Evolutionary conservation across 1,140 invertebrate genomes (phyloP), one percentile per base, ranked within the genome.

Genomic region (Lysiphlebus fabarum): DNA sequence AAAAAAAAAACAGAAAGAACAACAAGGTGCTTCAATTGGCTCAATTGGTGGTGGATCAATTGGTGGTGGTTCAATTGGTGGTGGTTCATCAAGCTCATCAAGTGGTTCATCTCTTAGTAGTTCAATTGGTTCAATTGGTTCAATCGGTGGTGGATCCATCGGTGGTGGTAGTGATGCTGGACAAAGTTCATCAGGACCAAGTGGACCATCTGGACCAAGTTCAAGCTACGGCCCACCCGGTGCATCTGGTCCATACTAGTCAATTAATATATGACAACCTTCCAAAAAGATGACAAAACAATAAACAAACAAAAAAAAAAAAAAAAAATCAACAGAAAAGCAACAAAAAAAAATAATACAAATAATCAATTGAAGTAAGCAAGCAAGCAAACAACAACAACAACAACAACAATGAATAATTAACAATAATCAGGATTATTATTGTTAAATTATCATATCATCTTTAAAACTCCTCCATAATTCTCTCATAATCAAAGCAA

Each of bases 171-270:
- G 72, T 53, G 77, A 75, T 49, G 71, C 70, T 53, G 76, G 77
- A 57, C 74, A 76, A 69, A 76, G 77, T 55, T 75, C 78, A 14
- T 41, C 43, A 55, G 66, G 53, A 56, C 55, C 62, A 26, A 69
- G 64, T 49, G 73, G 73, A 42, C 70, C 73, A 8, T 71, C 74
- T 58, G 78, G 76, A 63, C 83, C 84, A 50, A 85, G 83, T 69
- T 76, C 81, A 61, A 85, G 76, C 73, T 87, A 87, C 76, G 85
- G 86, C 61, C 77, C 85, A 38, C 86, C 85, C 53, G 84, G 85
- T 60, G 70, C 60, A 62, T 80, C 75, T 57, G 78, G 78, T 56
- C 77, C 77, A 58, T 80, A 79, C 77, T 79, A 79, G 77, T 79
- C 77, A 79, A 74, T 71, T 59, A 66, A 53, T 55, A 12, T 26